phyloP scores from a whole-genome alignment of 2,113 vertebrate genomes.

The Cyphomyrus plagiostoma region DNA sequence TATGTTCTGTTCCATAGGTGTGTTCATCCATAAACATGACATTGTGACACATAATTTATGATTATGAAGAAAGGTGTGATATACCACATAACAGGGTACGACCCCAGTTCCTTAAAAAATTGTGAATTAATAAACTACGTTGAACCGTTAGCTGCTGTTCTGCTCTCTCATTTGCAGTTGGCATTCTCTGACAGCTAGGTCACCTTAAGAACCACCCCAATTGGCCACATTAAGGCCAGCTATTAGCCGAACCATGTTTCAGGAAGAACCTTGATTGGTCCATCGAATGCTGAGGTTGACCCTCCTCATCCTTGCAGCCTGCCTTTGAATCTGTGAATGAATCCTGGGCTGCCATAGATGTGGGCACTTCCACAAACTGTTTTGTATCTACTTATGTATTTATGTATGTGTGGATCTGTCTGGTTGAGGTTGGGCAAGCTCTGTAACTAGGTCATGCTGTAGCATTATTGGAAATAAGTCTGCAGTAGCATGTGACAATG shows the following conservation, averaged over 20 bases:
- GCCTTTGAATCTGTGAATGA: neutral
- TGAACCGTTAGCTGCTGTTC: neutral
- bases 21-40: neutral
- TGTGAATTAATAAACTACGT: neutral
- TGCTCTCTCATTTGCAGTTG: neutral
- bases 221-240: neutral
- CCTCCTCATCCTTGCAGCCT: neutral
- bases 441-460: slow-evolving; percentile 6
- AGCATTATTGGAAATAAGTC: neutral
- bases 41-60: neutral
- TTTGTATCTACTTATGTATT: neutral
- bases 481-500: neutral
- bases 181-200: neutral
- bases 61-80: neutral
- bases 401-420: neutral
- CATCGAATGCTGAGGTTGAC: neutral
- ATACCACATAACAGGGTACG: neutral
- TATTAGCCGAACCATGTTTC: neutral
- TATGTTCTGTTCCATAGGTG: neutral
- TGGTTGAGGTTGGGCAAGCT: neutral
- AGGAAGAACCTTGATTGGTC: neutral
- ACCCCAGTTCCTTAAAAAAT: neutral
- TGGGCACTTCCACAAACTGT: neutral
- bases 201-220: neutral
- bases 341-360: neutral